Evolutionary conservation across 2,888 invertebrate genomes (phyloP).

Genomic region (Parthenolecanium corni): DNA sequence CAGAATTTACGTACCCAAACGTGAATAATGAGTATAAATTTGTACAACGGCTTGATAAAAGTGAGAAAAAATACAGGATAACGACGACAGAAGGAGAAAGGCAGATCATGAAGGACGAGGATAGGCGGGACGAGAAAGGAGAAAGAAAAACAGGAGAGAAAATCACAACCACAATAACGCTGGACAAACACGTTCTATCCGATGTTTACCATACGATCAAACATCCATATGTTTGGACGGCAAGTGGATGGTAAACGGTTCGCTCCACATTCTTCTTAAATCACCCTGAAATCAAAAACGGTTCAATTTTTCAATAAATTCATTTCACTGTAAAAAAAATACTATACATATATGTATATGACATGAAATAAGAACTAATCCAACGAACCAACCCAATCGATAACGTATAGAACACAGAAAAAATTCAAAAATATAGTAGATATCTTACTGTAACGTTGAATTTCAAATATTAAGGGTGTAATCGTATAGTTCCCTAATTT

Average conservation of each 20-base stretch:
- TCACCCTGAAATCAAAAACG: slow-evolving; percentile 61
- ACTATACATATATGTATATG: too few relatives aligned
- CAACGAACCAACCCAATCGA: too few relatives aligned
- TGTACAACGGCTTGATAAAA: too few relatives aligned
- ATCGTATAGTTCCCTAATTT: too few relatives aligned
- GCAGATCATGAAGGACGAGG: neutral
- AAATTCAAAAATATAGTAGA: too few relatives aligned
- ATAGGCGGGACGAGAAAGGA: neutral
- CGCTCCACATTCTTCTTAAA: slow-evolving; percentile 94
- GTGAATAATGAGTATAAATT: too few relatives aligned
- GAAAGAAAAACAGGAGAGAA: neutral
- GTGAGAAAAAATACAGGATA: too few relatives aligned
- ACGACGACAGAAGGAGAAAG: neutral
- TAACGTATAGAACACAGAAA: too few relatives aligned
- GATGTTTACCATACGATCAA: neutral
- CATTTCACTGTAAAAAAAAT: neutral
- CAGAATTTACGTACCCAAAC: too few relatives aligned
- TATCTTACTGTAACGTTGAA: too few relatives aligned
- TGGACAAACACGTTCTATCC: neutral
- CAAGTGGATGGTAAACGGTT: slow-evolving; percentile 76
- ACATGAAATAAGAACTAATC: too few relatives aligned
- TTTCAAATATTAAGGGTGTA: too few relatives aligned
- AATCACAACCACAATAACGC: slow-evolving; percentile 5
- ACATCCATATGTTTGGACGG: slow-evolving; percentile 72
- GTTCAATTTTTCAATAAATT: slow-evolving; percentile 15